phyloP scores from a whole-genome alignment of 2,113 vertebrate species.

The Gymnarchus niloticus region DNA sequence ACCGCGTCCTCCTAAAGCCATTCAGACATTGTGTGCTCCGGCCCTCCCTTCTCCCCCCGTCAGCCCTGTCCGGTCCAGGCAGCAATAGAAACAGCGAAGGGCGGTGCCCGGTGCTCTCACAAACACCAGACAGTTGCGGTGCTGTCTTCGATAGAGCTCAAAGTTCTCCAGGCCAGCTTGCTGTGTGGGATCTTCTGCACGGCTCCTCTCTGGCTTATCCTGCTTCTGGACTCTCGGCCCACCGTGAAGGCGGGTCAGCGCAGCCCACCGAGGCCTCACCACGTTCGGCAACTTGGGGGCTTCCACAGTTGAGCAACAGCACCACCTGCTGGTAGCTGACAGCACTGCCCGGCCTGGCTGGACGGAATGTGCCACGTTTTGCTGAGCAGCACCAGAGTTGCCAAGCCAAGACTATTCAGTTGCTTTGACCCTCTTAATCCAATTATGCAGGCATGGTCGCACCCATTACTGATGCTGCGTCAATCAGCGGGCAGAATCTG shows the following conservation, averaged over 20 bases:
- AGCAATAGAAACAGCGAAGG: background rate
- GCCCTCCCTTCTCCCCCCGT: background rate
- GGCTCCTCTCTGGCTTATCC: background rate
- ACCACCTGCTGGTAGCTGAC: conserved; percentile 22
- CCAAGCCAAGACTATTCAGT: conserved; percentile 18
- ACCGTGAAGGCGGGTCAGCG: background rate
- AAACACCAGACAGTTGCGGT: conserved; percentile 18
- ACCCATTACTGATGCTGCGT: conserved; percentile 1
- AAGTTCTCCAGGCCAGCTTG: background rate
- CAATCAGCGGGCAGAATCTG: conserved; percentile 11
- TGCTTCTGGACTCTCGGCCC: background rate
- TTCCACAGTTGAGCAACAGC: conserved; percentile 17
- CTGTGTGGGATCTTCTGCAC: background rate
- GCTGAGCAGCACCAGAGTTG: background rate
- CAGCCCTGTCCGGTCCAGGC: background rate
- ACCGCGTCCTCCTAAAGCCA: background rate
- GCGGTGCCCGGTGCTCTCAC: background rate
- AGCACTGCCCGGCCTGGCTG: background rate
- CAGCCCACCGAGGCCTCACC: background rate
- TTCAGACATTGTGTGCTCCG: background rate
- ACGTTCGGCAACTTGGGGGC: background rate
- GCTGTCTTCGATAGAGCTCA: conserved; percentile 2
- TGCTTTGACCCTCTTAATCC: conserved; percentile 27
- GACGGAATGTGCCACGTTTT: background rate
- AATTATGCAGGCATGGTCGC: conserved; percentile 24